Percentiles rank a stretch among this genome's conserved stretches.
Conservation (phyloP, 1,140 invertebrate genomes). For the Nasonia longicornis region DNA sequence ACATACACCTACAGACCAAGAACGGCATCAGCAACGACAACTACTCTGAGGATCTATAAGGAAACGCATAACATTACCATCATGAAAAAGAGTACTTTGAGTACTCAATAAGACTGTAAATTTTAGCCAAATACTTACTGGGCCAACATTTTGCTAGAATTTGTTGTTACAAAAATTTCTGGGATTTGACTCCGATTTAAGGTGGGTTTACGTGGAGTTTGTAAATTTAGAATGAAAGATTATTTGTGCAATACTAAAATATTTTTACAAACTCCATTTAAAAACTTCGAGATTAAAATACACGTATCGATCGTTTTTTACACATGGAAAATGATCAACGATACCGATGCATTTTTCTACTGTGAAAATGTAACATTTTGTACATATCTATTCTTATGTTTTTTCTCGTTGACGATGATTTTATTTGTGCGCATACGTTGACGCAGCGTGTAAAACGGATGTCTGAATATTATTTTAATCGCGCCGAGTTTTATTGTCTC, state of each 20-base stretch:
- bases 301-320: not conserved
- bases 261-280: not conserved
- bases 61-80: not conserved
- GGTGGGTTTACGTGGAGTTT: not conserved
- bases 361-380: constrained; percentile 32
- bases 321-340: not conserved
- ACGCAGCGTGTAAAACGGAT: constrained; percentile 11
- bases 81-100: not conserved
- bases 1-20: constrained; percentile 7
- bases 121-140: constrained; percentile 14
- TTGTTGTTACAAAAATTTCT: not conserved
- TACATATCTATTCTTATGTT: constrained; percentile 22
- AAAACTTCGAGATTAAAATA: constrained; percentile 22
- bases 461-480: constrained; percentile 24
- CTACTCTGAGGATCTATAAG: constrained; percentile 2
- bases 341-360: constrained; percentile 12
- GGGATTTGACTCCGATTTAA: not conserved
- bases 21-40: not conserved
- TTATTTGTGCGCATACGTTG: not conserved
- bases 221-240: not conserved
- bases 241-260: not conserved
- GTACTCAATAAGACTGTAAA: constrained; percentile 6
- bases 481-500: not conserved
- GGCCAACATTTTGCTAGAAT: not conserved
- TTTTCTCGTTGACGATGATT: constrained; percentile 4